These are phyloP conservation scores for Nephrocerus scutellatus DNA, from an alignment of 2,888 invertebrate genomes.

Conservation along the genomic window DNA sequence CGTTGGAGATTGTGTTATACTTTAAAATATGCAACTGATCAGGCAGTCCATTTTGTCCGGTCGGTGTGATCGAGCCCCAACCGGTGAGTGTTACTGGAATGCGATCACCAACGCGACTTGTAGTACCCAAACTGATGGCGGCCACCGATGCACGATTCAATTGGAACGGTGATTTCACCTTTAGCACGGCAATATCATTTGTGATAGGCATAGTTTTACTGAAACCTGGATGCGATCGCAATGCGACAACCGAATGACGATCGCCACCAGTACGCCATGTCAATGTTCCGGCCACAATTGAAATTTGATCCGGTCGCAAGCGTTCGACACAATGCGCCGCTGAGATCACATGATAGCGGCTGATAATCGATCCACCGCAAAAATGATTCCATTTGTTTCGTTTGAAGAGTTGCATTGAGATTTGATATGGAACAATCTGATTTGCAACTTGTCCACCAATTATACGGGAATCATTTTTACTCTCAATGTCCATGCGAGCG, in stretches of 20 bases:
- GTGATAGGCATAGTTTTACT: constrained; percentile 25
- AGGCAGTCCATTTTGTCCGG: constrained; percentile 30
- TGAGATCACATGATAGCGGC: constrained; percentile 37
- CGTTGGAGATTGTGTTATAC: constrained; percentile 42
- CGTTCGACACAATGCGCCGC: constrained; percentile 43
- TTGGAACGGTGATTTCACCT: constrained; percentile 33
- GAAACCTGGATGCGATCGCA: constrained; percentile 37
- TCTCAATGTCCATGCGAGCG: not conserved
- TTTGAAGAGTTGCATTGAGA: constrained; percentile 29
- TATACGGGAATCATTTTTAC: constrained; percentile 25
- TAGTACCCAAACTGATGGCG: constrained; percentile 27
- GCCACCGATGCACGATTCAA: constrained; percentile 27
- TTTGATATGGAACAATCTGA: constrained; percentile 41
- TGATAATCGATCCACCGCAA: constrained; percentile 44
- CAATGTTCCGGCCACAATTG: constrained; percentile 32
- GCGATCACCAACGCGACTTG: constrained; percentile 29
- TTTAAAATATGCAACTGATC: constrained; percentile 37
- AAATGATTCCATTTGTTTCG: constrained; percentile 38
- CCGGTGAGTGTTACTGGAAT: constrained; percentile 39
- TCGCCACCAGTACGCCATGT: constrained; percentile 33
- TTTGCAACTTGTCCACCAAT: constrained; percentile 33
- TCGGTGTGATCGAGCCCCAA: constrained; percentile 39
- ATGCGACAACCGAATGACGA: constrained; percentile 30
- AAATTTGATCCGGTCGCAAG: constrained; percentile 27
- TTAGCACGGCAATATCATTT: constrained; percentile 41